Evolutionary conservation across 2,888 invertebrate species (phyloP).

Genomic region (Lapara coniferarum): DNA sequence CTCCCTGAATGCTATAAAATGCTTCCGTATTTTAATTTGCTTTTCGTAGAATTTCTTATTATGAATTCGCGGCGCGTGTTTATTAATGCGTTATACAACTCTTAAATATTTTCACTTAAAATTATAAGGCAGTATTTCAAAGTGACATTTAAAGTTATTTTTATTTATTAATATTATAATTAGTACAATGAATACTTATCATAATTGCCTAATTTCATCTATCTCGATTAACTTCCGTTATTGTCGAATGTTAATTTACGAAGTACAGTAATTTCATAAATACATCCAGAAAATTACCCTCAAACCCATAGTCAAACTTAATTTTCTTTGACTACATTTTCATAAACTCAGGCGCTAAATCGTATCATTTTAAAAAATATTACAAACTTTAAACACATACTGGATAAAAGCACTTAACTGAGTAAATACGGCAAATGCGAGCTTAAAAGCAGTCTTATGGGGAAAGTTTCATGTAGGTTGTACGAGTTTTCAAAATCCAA

Average conservation of each 20-base stretch:
- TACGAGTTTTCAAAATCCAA: not conserved
- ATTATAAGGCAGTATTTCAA: not conserved
- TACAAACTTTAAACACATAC: not conserved
- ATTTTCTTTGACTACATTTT: no score
- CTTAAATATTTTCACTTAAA: constrained; percentile 9
- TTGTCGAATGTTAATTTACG: no score
- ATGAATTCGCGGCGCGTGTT: constrained; percentile 11
- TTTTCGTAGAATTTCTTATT: constrained; percentile 11
- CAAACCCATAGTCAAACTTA: no score
- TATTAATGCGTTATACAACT: constrained; percentile 2
- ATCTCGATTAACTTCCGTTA: no score
- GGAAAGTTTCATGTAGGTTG: not conserved
- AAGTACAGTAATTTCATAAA: no score
- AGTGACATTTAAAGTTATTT: not conserved
- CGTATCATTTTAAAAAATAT: no score
- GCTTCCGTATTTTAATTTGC: constrained; percentile 19
- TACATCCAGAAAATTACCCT: no score
- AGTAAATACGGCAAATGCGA: not conserved
- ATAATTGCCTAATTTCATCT: no score
- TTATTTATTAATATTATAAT: not conserved
- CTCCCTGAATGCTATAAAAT: constrained; percentile 6
- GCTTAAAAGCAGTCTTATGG: not conserved
- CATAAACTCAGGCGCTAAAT: no score
- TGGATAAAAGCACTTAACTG: not conserved
- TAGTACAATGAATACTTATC: not conserved